Conservation (phyloP, 1,140 invertebrate species). For the Aradophagus sp. region DNA sequence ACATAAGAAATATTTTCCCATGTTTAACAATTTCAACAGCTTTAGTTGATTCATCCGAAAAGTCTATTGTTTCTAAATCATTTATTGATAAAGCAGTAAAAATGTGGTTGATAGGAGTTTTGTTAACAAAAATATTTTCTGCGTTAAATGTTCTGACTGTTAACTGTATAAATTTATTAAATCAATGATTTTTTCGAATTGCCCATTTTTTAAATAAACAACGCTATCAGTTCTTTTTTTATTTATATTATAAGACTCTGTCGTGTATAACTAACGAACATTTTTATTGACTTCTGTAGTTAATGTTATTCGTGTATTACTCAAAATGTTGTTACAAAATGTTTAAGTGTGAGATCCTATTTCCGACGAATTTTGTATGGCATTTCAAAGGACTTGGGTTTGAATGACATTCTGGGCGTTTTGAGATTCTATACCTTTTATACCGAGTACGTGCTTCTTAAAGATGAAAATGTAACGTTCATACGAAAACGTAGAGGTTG, state of each 20-base stretch:
- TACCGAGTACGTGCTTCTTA: conserved; percentile 31
- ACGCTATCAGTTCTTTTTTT: conserved; percentile 12
- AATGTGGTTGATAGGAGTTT: background rate
- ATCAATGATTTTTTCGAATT: conserved; percentile 20
- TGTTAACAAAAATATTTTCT: background rate
- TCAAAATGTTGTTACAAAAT: conserved; percentile 15
- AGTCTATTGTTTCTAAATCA: background rate
- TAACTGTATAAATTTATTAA: conserved; percentile 8
- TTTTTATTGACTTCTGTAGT: conserved; percentile 9
- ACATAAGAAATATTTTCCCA: background rate
- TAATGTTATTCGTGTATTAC: background rate
- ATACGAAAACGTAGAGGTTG: conserved; percentile 46
- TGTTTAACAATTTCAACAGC: background rate
- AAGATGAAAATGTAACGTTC: conserved; percentile 37
- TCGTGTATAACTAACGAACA: conserved; percentile 15
- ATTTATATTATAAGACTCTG: conserved; percentile 5
- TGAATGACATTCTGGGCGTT: conserved; percentile 26
- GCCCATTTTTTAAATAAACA: conserved; percentile 13
- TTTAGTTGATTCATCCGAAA: conserved; percentile 1
- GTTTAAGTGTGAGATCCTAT: background rate
- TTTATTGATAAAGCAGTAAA: background rate
- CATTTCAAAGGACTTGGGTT: background rate
- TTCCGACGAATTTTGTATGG: background rate
- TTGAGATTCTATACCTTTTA: conserved; percentile 38
- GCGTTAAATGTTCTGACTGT: background rate